Evolutionary conservation across 2,113 vertebrate genomes (phyloP), one percentile per base, ranked within the genome.

Genomic region (Heterotilapia buettikoferi): DNA sequence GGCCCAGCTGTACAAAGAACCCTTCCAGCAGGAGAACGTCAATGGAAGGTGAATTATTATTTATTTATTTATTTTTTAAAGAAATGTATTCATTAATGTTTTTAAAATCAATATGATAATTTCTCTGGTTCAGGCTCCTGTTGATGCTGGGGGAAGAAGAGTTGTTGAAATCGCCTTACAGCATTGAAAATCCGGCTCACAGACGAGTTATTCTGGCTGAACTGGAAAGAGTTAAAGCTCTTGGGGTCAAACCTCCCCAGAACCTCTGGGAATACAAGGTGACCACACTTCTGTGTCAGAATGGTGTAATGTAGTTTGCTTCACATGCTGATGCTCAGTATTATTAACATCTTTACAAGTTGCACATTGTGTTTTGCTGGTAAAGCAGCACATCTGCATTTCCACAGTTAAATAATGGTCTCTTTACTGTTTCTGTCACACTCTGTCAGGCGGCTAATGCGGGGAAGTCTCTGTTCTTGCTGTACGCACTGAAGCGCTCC

Each of bases 201-300:
- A 94, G 98, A 43, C 97, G 97, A 84, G 97, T 97, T 84, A 95
- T 99, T 45, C 40, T 98, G 21, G 90, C 94, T 2, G 98, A 99
- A 88, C 94, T 99, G 90, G 97, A 98, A 54, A 93, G 95, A 26
- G 96, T 98, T 84, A 98, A 96, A 95, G 80, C 95, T 10, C 96
- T 98, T 54, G 97, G 98, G 0, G 96, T 97, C 71, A 98, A 98
- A 94, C 97, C 98, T 12, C 97, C 98, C 0, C 98, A 97, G 83
- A 98, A 98, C 92, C 97, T 99, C 71, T 99, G 98, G 98, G 98
- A 99, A 90, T 99, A 99, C 89, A 99, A 98, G 97, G 98, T 98
- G 89, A 94, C 59, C 26, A 8, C 16, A 3, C 9, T 24, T 26
- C 18, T 52, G 16, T 2, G 5, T 50, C 43, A 52, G 11, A 47